Conservation (phyloP, 2,888 invertebrate species). For the Loripinus fragilis region DNA sequence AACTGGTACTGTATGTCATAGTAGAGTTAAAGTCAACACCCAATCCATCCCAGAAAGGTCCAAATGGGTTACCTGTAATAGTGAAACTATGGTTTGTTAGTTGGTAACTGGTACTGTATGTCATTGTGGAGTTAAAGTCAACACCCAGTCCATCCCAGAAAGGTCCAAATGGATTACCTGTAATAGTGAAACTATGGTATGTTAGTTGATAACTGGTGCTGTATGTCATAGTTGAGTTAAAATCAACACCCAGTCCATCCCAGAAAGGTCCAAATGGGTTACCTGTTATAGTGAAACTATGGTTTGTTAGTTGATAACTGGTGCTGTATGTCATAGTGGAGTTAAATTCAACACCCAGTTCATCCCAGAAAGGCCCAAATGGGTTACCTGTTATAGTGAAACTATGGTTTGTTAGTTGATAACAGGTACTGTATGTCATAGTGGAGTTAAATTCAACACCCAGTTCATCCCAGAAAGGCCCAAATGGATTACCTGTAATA, state of each 20-base stretch:
- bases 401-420: too few relatives aligned
- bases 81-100: too few relatives aligned
- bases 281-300: too few relatives aligned
- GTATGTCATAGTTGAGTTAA: conserved; percentile 71
- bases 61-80: conserved; percentile 80
- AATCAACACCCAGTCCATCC: conserved; percentile 81
- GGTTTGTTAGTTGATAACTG: too few relatives aligned
- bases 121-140: conserved; percentile 76
- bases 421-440: conserved; percentile 64
- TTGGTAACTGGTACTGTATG: conserved; percentile 65
- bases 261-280: conserved; percentile 82
- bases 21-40: conserved; percentile 79
- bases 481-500: conserved; percentile 79
- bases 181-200: too few relatives aligned
- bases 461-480: conserved; percentile 82
- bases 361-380: conserved; percentile 82
- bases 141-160: conserved; percentile 82
- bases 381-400: conserved; percentile 80
- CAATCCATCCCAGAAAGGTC: conserved; percentile 82
- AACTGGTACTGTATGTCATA: conserved; percentile 65
- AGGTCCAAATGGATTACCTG: conserved; percentile 81
- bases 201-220: conserved; percentile 63
- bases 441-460: conserved; percentile 79
- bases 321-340: conserved; percentile 64
- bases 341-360: conserved; percentile 80